Percentiles rank a stretch among this genome's conserved stretches.
phyloP scores from a whole-genome alignment of 2,797 vertebrate species.

The Gephyroberyx darwinii region DNA sequence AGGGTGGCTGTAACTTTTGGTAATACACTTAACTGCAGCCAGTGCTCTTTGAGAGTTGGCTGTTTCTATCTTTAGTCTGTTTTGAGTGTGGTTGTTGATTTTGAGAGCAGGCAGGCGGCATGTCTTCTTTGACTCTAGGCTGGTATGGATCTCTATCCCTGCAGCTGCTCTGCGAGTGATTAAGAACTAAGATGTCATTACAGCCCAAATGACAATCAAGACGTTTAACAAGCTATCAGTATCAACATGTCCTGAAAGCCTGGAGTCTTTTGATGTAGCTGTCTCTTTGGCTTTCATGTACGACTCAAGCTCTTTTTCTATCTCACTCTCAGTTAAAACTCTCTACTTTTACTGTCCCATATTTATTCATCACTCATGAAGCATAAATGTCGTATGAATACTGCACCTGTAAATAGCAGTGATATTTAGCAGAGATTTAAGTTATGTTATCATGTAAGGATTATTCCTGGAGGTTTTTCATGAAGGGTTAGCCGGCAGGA shows the following conservation, averaged over 20 bases:
- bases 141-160: constrained; percentile 62
- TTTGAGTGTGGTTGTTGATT: constrained; percentile 77
- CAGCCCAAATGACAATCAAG: constrained; percentile 36
- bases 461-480: constrained; percentile 14
- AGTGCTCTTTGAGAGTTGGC: constrained; percentile 68
- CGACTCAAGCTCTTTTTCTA: constrained; percentile 9
- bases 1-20: constrained; percentile 61
- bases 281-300: background rate
- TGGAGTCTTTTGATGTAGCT: constrained; percentile 17
- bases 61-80: constrained; percentile 81
- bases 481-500: constrained; percentile 24
- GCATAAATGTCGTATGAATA: background rate
- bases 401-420: background rate
- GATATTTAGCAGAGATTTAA: background rate
- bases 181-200: constrained; percentile 66
- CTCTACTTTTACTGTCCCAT: background rate
- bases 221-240: constrained; percentile 43
- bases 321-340: background rate
- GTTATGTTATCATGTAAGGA: background rate
- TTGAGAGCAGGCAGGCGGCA: constrained; percentile 65
- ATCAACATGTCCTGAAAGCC: constrained; percentile 33
- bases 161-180: constrained; percentile 73
- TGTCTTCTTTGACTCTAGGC: constrained; percentile 68
- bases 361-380: background rate
- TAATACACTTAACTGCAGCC: constrained; percentile 57